Conservation (phyloP, 2,888 invertebrate species). For the Dysmachus trigonus region DNA sequence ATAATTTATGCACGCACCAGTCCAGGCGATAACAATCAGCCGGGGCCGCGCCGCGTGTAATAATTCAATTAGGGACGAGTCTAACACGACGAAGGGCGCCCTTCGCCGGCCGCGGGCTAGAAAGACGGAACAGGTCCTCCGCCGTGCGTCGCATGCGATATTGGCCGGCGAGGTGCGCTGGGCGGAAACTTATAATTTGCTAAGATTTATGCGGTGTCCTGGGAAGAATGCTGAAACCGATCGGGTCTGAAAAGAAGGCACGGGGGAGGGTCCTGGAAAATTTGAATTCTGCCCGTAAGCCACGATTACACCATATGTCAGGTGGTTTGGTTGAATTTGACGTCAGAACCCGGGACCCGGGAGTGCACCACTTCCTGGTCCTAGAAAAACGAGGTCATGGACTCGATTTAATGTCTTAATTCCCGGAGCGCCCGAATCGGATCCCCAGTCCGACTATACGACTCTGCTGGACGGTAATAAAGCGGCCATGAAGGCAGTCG, state of each 20-base stretch:
- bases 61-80: conserved; percentile 22
- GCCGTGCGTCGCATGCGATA: neutral
- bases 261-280: neutral
- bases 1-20: conserved; percentile 23
- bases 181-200: conserved; percentile 36
- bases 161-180: neutral
- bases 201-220: conserved; percentile 16
- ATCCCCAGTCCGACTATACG: neutral
- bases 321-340: conserved; percentile 18
- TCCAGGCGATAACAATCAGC: neutral
- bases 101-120: conserved; percentile 4
- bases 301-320: conserved; percentile 29
- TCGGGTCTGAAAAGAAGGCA: neutral
- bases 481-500: neutral
- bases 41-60: neutral
- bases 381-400: neutral
- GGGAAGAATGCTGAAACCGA: neutral
- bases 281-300: neutral
- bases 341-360: no score
- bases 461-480: neutral
- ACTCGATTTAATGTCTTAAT: conserved; percentile 13
- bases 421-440: neutral
- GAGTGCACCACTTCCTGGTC: neutral
- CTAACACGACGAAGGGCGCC: neutral
- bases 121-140: neutral